Evolutionary conservation across 2,797 vertebrate species (phyloP).

Genomic region (Anabacerthia variegaticeps): DNA sequence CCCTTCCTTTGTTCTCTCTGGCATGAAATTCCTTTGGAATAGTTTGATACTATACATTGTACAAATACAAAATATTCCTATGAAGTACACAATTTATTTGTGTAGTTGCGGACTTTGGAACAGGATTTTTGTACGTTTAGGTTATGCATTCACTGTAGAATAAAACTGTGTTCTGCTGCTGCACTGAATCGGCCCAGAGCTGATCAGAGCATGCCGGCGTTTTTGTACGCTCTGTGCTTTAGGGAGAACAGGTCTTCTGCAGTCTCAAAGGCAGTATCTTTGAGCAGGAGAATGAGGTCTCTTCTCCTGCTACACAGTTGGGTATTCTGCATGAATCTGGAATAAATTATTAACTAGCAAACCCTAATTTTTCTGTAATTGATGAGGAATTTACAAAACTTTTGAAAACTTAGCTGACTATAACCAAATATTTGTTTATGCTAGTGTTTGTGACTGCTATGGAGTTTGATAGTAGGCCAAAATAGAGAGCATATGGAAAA

Average conservation of each 20-base stretch:
- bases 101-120: not conserved
- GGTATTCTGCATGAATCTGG: not conserved
- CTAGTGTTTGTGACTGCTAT: not conserved
- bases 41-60: not conserved
- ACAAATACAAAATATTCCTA: not conserved
- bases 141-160: rapidly evolving
- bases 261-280: not conserved
- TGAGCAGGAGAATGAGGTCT: not conserved
- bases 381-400: constrained; percentile 14
- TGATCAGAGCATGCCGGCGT: not conserved
- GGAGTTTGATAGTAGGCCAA: constrained; percentile 9
- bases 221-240: not conserved
- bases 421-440: not conserved
- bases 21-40: not conserved
- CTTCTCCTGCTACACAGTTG: not conserved
- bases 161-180: not conserved
- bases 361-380: constrained; percentile 23
- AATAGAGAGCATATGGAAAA: not conserved
- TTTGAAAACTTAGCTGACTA: constrained; percentile 19
- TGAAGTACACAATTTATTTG: not conserved
- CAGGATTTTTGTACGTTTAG: not conserved
- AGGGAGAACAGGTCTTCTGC: not conserved
- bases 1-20: not conserved
- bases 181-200: not conserved
- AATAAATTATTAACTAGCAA: not conserved